Evolutionary conservation across 2,888 invertebrate species (phyloP), one percentile per base, ranked within the genome.

Genomic region (Hoplodrina blanda): DNA sequence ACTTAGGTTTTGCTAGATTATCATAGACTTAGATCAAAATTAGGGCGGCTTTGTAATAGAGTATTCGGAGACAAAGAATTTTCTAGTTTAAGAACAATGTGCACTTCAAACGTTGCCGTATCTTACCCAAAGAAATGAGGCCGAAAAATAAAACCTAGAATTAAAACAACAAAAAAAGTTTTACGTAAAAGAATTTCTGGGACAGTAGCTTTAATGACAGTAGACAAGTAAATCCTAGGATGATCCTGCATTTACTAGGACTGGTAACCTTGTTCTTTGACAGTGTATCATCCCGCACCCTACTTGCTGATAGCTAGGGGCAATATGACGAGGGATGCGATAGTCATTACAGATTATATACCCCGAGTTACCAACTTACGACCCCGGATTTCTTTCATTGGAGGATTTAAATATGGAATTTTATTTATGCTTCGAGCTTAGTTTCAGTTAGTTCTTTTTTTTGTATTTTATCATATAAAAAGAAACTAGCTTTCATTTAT

Each of bases 271-370:
- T 71, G 67, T 62, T 61, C 44, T 25, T 73, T 81, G 78, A 81
- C 80, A 82, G 76, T 82, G 69, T 84, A 82, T 78, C 72, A 82
- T 60, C 67, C 75, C 71, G 70, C 79, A 71, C 78, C 75, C 74
- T 76, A 74, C 73, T 81, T 74, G 73, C 67, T 77, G 76, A 77
- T 80, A 74, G 77, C 85, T 81, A 70, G 71, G 78, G 80, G 77
- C 55, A 67, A 79, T 81, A 74, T 82, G 85, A 87, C 77, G 69
- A 75, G 80, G 74, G 82, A 77, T 81, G 77, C 77, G 83, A 87
- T 87, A 76, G 82, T 80, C 80, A 82, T 86, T 85, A 86, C 80
- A 84, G 87, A 87, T 86, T 85, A 87, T 85, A 87, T 78, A 81
- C 68, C 80, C 81, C 76, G 76, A 82, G 71, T 77, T 84, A 82